Evolutionary conservation across 2,797 vertebrate species (phyloP).

Genomic region (Tragopan temminckii): DNA sequence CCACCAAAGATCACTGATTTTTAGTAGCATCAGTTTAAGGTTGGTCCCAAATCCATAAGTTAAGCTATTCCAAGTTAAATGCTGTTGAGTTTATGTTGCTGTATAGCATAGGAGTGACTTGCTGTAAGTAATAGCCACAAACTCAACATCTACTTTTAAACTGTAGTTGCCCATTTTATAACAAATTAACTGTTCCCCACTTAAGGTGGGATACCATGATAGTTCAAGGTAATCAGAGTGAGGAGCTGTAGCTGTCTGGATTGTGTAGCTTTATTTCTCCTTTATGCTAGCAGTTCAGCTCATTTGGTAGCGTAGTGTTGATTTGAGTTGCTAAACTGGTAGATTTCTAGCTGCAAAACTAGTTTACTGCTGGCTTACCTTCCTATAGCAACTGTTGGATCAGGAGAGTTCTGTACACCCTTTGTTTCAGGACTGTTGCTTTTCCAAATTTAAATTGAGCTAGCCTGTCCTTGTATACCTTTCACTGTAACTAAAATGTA

Average conservation of each 20-base stretch:
- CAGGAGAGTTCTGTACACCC: not conserved
- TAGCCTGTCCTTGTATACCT: not conserved
- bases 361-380: not conserved
- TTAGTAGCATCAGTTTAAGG: not conserved
- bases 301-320: not conserved
- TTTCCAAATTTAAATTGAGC: not conserved
- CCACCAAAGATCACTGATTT: not conserved
- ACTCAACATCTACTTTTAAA: not conserved
- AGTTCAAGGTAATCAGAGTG: not conserved
- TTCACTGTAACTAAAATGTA: not conserved
- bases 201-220: not conserved
- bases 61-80: not conserved
- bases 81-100: not conserved
- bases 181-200: accelerated
- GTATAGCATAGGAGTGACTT: not conserved
- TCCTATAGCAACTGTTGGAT: not conserved
- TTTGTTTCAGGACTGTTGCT: not conserved
- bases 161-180: not conserved
- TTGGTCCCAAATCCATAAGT: not conserved
- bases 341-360: not conserved
- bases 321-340: not conserved
- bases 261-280: not conserved
- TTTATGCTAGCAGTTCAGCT: not conserved
- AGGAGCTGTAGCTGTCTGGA: not conserved
- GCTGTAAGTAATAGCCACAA: not conserved